phyloP scores from a whole-genome alignment of 2,797 vertebrate genomes.

The Xenentodon cancila region DNA sequence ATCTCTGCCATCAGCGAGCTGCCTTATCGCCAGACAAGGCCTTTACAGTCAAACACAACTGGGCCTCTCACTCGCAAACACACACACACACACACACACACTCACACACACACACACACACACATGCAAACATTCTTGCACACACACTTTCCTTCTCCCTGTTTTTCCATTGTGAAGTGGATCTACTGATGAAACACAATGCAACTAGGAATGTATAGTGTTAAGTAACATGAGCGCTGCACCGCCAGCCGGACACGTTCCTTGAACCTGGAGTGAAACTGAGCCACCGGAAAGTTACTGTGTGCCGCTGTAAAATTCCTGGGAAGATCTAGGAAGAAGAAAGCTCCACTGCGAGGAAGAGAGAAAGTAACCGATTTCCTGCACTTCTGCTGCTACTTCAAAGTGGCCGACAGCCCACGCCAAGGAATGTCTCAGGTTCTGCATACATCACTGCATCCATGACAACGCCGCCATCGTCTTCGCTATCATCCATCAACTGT shows the following conservation, averaged over 20 bases:
- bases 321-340: constrained; percentile 45
- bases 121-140: constrained; percentile 38
- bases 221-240: constrained; percentile 24
- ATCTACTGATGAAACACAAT: constrained; percentile 41
- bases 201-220: constrained; percentile 12
- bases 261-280: constrained; percentile 22
- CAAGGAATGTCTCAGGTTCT: constrained; percentile 50
- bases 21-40: constrained; percentile 75
- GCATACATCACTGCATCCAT: constrained; percentile 40
- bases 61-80: constrained; percentile 45
- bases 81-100: constrained; percentile 37
- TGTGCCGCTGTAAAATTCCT: constrained; percentile 45
- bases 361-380: constrained; percentile 70
- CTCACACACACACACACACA: constrained; percentile 43
- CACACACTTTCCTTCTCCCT: constrained; percentile 31
- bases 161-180: constrained; percentile 48
- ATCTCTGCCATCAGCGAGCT: constrained; percentile 81
- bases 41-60: constrained; percentile 64
- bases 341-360: constrained; percentile 60
- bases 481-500: constrained; percentile 2
- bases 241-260: constrained; percentile 28
- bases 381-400: constrained; percentile 58
- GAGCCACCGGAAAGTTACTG: constrained; percentile 46
- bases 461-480: constrained; percentile 36
- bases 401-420: constrained; percentile 41